These are phyloP conservation scores for Zygothrica quintamaculata DNA, from an alignment of 2,888 invertebrate species.

Conservation along the genomic window DNA sequence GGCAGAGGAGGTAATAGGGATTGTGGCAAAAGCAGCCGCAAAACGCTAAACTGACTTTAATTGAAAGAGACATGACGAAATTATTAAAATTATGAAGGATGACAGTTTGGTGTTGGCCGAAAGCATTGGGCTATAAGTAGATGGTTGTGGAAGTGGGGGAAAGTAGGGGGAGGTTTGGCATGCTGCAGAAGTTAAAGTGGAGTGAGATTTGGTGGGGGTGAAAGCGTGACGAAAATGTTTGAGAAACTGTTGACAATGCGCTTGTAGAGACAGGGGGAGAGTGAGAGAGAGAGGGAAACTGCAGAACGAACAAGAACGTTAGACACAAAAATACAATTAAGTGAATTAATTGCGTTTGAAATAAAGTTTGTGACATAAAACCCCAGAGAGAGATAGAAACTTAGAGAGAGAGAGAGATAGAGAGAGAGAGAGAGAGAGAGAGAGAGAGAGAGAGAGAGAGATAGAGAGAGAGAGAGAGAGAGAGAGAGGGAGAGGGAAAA, in stretches of 20 bases:
- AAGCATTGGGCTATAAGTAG: neutral
- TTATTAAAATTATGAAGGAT: constrained; percentile 58
- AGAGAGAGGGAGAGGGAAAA: too few species aligned
- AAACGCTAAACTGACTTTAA: constrained; percentile 69
- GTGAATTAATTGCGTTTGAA: constrained; percentile 61
- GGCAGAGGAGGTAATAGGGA: too few species aligned
- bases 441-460: too few species aligned
- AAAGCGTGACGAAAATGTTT: constrained; percentile 57
- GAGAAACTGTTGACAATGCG: constrained; percentile 37
- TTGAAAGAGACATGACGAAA: constrained; percentile 66
- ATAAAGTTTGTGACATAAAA: constrained; percentile 41
- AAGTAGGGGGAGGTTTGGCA: neutral
- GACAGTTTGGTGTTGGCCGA: constrained; percentile 3
- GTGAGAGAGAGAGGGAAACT: neutral
- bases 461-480: too few species aligned
- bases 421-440: constrained; percentile 8
- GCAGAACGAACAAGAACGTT: too few species aligned
- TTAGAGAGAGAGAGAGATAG: constrained; percentile 5
- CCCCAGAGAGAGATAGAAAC: constrained; percentile 5
- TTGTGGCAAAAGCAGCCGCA: constrained; percentile 31
- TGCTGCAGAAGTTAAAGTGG: too few species aligned
- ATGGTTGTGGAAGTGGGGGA: neutral
- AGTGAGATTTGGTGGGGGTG: neutral
- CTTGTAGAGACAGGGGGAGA: constrained; percentile 3
- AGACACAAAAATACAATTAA: constrained; percentile 68